Conservation (phyloP, 2,113 vertebrate genomes). For the Notechis scutatus region DNA sequence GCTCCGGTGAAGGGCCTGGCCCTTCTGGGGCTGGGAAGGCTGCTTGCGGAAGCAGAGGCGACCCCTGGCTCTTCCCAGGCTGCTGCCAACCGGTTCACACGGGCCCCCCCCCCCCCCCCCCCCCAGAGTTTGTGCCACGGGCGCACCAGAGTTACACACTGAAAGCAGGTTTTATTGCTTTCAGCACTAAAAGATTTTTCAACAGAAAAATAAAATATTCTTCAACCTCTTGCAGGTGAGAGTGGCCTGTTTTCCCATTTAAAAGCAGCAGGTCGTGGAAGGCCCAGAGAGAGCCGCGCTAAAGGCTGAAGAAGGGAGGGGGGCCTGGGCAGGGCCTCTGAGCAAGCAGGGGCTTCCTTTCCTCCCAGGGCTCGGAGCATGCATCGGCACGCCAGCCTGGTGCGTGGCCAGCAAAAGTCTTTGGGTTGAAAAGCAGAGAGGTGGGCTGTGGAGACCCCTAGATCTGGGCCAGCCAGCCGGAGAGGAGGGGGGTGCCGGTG, state of each 20-base stretch:
- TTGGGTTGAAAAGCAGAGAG: neutral
- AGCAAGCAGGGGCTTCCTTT: neutral
- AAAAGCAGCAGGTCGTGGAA: no score
- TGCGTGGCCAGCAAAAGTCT: neutral
- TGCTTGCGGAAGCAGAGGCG: neutral
- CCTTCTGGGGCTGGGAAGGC: neutral
- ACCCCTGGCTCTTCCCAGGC: neutral
- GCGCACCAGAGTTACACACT: slow-evolving; percentile 32
- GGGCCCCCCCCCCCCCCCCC: no score
- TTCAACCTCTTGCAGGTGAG: slow-evolving; percentile 25
- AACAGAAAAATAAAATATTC: slow-evolving; percentile 57
- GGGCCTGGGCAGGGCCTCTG: no score
- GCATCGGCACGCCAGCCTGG: neutral
- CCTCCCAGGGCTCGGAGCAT: neutral
- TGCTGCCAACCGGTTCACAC: neutral
- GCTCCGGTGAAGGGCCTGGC: neutral
- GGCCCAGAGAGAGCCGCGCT: no score
- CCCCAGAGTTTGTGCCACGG: neutral
- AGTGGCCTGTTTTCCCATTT: neutral
- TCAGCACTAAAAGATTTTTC: slow-evolving; percentile 45
- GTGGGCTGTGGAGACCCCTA: neutral
- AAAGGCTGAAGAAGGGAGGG: neutral
- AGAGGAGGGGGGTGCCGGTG: neutral
- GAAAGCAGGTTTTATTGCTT: slow-evolving; percentile 54
- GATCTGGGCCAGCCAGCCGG: neutral